Base-by-base conservation (phyloP, 2,113 vertebrate genomes). In the Zosterops japonicus region DNA sequence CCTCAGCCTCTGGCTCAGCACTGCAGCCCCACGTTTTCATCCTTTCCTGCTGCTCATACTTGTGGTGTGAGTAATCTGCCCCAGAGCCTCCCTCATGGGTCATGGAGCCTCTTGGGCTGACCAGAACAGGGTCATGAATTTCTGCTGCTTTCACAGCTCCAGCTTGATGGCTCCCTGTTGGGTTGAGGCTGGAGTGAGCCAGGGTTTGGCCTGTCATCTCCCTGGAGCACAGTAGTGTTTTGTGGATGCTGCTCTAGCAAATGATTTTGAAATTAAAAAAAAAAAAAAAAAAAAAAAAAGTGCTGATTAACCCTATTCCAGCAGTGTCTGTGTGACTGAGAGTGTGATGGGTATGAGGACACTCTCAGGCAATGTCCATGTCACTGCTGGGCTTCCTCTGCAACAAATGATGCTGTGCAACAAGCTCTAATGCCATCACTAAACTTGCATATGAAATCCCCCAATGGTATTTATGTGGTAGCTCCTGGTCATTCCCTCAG, bases 91-190 rank as follows among this genome's bases (percentile, higher is more conserved):
- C 52, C 35, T 15, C 3, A 0, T 0, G 12, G 81, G 49, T 79
- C 65, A 52, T 0, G 2, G 82, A 89, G 90, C 70, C 78, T 69
- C 82, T 41, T 56, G 87, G 63, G 82, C 70, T 4, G 4, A 79
- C 41, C 53, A 64, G 61, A 65, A n/a, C 49, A 69, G 41, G 85
- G 85, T 87, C 90, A 91, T 0, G 0, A 52, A 50, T 75, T 53
- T 29, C 84, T 78, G 83, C 44, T 75, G 74, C 61, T 76, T 90
- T 90, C 90, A 57, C 53, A 60, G 70, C 78, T 74, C 80, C 35
- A 29, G 52, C 33, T n/a, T 36, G 27, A 94, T 87, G 50, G 49
- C 74, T 96, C 92, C 82, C 88, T 52, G 61, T 36, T 52, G 94
- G 78, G 31, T 53, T 93, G 36, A 75, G 78, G 49, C 70, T 15